Conservation (phyloP, 2,113 vertebrate species). For the Podiceps cristatus region DNA sequence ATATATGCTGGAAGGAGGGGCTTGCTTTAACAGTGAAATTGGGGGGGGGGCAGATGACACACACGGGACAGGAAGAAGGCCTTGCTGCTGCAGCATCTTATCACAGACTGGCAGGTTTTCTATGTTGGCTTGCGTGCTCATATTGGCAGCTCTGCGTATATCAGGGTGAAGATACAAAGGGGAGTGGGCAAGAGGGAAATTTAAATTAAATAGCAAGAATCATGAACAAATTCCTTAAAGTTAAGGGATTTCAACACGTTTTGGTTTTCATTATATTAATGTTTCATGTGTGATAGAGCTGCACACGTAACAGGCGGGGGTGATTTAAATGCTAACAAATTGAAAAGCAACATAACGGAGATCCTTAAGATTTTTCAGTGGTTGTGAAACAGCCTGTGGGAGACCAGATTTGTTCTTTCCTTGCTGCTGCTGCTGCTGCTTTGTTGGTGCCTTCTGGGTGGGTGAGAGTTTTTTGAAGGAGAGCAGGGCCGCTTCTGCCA, state of each 20-base stretch:
- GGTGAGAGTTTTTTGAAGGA: background rate
- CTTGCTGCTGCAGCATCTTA: background rate
- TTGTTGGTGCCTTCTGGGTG: background rate
- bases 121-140: background rate
- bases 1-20: background rate
- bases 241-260: background rate
- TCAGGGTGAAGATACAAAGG: background rate
- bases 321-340: background rate
- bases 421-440: background rate
- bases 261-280: background rate
- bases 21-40: background rate
- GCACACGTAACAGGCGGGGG: background rate
- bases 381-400: background rate
- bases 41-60: fast-evolving
- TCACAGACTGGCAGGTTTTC: constrained; percentile 1
- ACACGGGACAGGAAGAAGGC: background rate
- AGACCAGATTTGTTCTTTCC: background rate
- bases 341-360: background rate
- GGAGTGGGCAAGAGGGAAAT: background rate
- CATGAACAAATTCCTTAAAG: background rate
- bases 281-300: background rate
- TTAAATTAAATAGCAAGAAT: constrained; percentile 1
- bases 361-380: background rate
- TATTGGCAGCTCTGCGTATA: background rate
- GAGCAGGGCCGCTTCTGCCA: background rate